phyloP scores from a whole-genome alignment of 64 coral and sea anemone genomes.

The Stichodactyla helianthus region DNA sequence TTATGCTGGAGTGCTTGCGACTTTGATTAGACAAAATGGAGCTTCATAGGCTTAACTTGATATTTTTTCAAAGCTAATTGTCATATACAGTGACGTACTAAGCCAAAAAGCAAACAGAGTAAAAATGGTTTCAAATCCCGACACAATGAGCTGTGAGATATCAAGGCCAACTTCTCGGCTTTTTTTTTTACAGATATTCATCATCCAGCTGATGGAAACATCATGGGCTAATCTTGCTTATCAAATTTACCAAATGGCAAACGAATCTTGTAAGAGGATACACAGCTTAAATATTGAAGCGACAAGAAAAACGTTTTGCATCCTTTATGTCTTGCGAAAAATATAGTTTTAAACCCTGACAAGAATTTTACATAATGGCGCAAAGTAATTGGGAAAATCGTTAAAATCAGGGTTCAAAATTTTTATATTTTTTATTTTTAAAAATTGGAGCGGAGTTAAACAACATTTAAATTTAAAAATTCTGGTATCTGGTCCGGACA shows the following conservation, averaged over 20 bases:
- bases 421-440: not conserved
- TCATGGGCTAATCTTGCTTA: not conserved
- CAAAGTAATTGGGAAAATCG: no score
- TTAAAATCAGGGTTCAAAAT: no score
- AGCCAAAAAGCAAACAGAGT: not conserved
- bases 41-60: not conserved
- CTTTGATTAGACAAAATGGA: slow-evolving; percentile 7
- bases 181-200: not conserved
- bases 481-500: not conserved
- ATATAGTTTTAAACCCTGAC: no score
- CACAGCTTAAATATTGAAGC: not conserved
- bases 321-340: no score
- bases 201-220: not conserved
- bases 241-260: not conserved
- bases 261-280: not conserved
- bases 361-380: no score
- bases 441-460: not conserved
- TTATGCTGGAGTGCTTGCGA: not conserved
- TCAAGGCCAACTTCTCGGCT: not conserved
- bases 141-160: not conserved
- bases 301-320: not conserved
- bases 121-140: not conserved
- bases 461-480: not conserved
- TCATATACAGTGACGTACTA: not conserved
- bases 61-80: not conserved